Conservation (phyloP, 2,888 invertebrate genomes). For the Neocrepidodera transversa region DNA sequence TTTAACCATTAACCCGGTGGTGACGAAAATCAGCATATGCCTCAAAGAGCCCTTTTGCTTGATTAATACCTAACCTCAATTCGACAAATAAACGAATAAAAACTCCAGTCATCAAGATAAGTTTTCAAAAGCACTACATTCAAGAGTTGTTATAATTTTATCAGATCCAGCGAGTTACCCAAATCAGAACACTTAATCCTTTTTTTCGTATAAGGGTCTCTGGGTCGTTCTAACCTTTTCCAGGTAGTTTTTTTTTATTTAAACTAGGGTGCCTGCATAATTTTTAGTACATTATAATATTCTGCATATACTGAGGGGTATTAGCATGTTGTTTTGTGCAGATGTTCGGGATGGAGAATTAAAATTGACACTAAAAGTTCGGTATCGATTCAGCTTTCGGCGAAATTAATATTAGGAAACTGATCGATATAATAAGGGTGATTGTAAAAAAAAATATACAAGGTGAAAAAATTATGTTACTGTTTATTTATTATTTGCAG, state of each 20-base stretch:
- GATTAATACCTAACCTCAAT: constrained; percentile 43
- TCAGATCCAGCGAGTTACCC: constrained; percentile 48
- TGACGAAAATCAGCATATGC: constrained; percentile 31
- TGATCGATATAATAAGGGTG: too few relatives aligned
- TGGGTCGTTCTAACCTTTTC: constrained; percentile 36
- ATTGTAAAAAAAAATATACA: too few relatives aligned
- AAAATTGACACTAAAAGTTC: constrained; percentile 28
- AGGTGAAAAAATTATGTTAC: too few relatives aligned
- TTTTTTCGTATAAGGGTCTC: constrained; percentile 31
- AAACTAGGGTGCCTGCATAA: constrained; percentile 34
- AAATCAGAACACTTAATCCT: constrained; percentile 48
- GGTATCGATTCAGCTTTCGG: constrained; percentile 12
- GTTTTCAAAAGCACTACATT: constrained; percentile 41
- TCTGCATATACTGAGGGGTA: constrained; percentile 38
- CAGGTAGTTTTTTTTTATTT: constrained; percentile 39
- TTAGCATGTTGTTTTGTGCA: constrained; percentile 36
- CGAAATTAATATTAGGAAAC: too few relatives aligned
- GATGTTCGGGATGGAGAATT: constrained; percentile 39
- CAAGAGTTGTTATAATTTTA: constrained; percentile 43
- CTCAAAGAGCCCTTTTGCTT: constrained; percentile 21
- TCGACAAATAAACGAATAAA: constrained; percentile 46
- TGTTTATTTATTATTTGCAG: too few relatives aligned
- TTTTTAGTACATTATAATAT: constrained; percentile 41
- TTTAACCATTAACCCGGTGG: constrained; percentile 18
- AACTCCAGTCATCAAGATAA: constrained; percentile 46